Conservation (phyloP, 2,888 invertebrate genomes). For the Drosophila flavopinicola region DNA sequence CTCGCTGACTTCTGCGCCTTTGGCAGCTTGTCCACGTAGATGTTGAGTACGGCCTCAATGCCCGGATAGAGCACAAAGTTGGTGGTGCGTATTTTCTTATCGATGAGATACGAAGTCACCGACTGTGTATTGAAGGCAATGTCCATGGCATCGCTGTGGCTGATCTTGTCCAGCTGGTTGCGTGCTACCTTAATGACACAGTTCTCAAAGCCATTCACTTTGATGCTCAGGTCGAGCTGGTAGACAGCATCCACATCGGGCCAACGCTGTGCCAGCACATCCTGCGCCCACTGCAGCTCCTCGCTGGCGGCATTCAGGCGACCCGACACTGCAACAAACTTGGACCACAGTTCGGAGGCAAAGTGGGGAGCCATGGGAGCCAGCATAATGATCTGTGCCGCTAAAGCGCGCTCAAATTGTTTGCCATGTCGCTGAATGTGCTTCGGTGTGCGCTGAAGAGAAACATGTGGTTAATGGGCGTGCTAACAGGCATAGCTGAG, state of each 20-base stretch:
- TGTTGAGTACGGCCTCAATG: slow-evolving; percentile 83
- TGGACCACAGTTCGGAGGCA: slow-evolving; percentile 95
- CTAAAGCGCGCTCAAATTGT: slow-evolving; percentile 92
- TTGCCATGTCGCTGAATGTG: slow-evolving; percentile 87
- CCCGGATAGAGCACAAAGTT: slow-evolving; percentile 84
- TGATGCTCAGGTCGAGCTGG: slow-evolving; percentile 87
- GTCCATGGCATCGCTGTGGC: slow-evolving; percentile 85
- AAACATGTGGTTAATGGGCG: not conserved
- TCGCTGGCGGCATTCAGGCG: slow-evolving; percentile 85
- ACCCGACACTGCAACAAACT: slow-evolving; percentile 88
- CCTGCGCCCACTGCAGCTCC: slow-evolving; percentile 88
- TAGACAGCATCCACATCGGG: slow-evolving; percentile 90
- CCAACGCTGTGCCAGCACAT: slow-evolving; percentile 91
- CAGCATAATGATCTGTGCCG: slow-evolving; percentile 92
- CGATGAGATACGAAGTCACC: slow-evolving; percentile 81
- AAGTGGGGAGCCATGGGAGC: slow-evolving; percentile 96
- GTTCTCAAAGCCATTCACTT: slow-evolving; percentile 86
- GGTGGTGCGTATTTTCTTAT: slow-evolving; percentile 82
- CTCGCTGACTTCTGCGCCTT: slow-evolving; percentile 56
- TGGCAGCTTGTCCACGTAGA: slow-evolving; percentile 80
- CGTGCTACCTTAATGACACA: slow-evolving; percentile 86
- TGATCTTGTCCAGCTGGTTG: slow-evolving; percentile 85
- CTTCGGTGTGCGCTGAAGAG: slow-evolving; percentile 86
- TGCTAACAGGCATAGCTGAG: slow-evolving; percentile 58
- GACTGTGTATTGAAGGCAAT: slow-evolving; percentile 85